Evolutionary conservation across 2,113 vertebrate species (phyloP).

Genomic region (Mesembrinibis cayennensis): DNA sequence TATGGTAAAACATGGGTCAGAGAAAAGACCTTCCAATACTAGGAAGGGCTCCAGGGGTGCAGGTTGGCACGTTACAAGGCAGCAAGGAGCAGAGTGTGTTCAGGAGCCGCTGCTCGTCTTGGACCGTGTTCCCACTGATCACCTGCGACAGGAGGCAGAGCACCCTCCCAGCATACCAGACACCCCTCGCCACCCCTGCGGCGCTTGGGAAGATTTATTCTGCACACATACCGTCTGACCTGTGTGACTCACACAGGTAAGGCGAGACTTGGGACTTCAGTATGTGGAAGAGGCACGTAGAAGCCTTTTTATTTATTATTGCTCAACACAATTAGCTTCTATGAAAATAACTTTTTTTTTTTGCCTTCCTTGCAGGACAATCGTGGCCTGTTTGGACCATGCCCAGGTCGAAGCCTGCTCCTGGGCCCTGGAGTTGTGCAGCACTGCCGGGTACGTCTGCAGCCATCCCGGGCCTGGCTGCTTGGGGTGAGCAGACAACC

Average conservation of each 20-base stretch:
- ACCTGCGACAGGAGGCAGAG: background rate
- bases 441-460: accelerated
- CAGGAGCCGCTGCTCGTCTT: background rate
- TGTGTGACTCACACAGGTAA: constrained; percentile 26
- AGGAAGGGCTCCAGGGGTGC: background rate
- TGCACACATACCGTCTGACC: background rate
- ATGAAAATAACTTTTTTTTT: background rate
- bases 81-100: background rate
- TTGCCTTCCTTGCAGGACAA: background rate
- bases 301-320: constrained; percentile 10
- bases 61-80: background rate
- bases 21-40: background rate
- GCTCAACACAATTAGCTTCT: background rate
- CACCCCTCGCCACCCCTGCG: background rate
- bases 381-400: background rate
- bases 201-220: background rate
- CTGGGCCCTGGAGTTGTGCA: background rate
- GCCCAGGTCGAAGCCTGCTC: background rate
- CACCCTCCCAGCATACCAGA: background rate
- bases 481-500: background rate
- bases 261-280: background rate
- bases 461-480: background rate
- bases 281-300: background rate
- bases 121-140: background rate
- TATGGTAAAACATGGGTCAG: background rate